Evolutionary conservation across 2,888 invertebrate species (phyloP).

Genomic region (Limnephilus marmoratus): DNA sequence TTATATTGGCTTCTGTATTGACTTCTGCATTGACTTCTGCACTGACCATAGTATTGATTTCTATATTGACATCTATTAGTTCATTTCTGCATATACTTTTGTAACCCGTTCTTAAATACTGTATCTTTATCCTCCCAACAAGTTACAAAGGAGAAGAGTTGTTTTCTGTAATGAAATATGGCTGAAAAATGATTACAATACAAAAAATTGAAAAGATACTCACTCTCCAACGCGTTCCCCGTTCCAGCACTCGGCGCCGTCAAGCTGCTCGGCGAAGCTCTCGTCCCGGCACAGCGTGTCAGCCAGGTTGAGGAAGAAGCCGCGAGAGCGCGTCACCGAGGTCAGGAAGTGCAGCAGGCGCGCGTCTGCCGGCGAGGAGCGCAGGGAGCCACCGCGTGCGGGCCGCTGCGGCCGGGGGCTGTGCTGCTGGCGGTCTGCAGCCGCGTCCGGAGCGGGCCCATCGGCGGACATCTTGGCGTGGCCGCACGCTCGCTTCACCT

Average conservation of each 20-base stretch:
- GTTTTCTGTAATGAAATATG: neutral
- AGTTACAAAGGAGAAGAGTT: too few species aligned
- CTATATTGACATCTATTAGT: too few species aligned
- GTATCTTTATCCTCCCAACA: too few species aligned
- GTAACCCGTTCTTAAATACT: too few species aligned
- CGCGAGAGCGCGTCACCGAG: constrained; percentile 83
- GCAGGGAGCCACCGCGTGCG: constrained; percentile 71
- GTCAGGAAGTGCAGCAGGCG: constrained; percentile 81
- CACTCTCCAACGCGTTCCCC: constrained; percentile 87
- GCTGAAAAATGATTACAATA: neutral
- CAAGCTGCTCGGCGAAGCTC: constrained; percentile 80
- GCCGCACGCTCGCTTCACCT: constrained; percentile 79
- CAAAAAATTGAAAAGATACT: constrained; percentile 72
- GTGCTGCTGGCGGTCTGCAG: constrained; percentile 38
- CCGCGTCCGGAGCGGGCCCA: constrained; percentile 59
- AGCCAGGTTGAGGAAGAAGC: constrained; percentile 90
- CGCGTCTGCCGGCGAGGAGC: constrained; percentile 81
- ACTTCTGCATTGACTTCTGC: too few species aligned
- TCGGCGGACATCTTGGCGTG: constrained; percentile 64
- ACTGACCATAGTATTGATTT: too few species aligned
- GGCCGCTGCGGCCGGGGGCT: constrained; percentile 69
- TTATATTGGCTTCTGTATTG: too few species aligned
- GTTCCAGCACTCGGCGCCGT: constrained; percentile 88
- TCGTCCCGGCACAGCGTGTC: constrained; percentile 88
- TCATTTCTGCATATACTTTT: too few species aligned